Percentiles rank a stretch among this genome's conserved stretches.
These are phyloP conservation scores for Carlito syrichta DNA, from an alignment of 2,113 vertebrate species.

Conservation along the genomic window DNA sequence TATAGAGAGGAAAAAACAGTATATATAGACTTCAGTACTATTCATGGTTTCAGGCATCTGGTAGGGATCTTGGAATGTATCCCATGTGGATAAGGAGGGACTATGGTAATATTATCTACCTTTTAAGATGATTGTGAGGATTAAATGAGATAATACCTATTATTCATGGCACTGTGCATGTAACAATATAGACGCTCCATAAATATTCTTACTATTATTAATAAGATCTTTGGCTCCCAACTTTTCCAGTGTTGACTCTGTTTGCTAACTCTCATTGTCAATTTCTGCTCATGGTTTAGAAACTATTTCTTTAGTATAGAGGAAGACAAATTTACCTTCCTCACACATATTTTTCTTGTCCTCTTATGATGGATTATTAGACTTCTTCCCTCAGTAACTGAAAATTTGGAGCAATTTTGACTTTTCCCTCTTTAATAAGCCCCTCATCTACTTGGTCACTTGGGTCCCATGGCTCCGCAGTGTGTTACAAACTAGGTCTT, in stretches of 20 bases:
- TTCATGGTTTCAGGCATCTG: too few relatives aligned
- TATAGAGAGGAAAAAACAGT: too few relatives aligned
- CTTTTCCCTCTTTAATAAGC: not conserved
- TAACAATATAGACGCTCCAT: not conserved
- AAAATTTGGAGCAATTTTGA: not conserved
- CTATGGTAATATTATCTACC: not conserved
- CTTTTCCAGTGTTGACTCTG: not conserved
- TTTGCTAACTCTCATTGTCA: not conserved
- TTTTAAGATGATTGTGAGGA: not conserved
- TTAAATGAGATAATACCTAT: not conserved
- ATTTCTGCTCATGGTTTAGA: not conserved
- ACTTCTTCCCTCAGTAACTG: not conserved
- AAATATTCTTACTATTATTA: not conserved
- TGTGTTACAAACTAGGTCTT: not conserved
- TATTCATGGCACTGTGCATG: not conserved
- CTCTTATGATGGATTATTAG: not conserved
- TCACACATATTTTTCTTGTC: not conserved
- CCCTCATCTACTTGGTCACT: not conserved
- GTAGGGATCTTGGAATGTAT: too few relatives aligned
- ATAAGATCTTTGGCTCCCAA: not conserved
- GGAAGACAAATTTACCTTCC: slow-evolving; percentile 21
- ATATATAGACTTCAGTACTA: too few relatives aligned
- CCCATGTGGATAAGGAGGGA: too few relatives aligned
- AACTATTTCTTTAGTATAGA: not conserved
- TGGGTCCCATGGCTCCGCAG: not conserved